Evolutionary conservation across 2,888 invertebrate genomes (phyloP).

Genomic region (Craniophora ligustri): DNA sequence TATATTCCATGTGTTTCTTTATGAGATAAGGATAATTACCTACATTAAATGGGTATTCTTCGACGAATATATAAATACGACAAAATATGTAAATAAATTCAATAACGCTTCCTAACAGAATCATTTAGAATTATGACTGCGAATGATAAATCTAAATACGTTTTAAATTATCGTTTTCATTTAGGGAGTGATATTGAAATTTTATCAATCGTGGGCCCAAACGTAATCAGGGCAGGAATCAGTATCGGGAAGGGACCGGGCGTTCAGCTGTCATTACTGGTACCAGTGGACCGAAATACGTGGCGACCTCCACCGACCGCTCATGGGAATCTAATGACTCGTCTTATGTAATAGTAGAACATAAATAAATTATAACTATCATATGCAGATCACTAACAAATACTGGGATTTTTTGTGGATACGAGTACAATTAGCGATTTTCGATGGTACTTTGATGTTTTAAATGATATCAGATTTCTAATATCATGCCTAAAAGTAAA

Average conservation of each 20-base stretch:
- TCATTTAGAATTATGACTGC: constrained; percentile 29
- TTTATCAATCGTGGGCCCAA: constrained; percentile 50
- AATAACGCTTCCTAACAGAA: constrained; percentile 17
- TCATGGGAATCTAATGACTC: constrained; percentile 58
- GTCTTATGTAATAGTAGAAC: too few relatives aligned
- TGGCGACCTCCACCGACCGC: too few relatives aligned
- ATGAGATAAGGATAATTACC: not conserved
- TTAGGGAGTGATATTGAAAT: constrained; percentile 47
- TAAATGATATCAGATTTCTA: too few relatives aligned
- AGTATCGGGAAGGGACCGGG: constrained; percentile 42
- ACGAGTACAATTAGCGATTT: too few relatives aligned
- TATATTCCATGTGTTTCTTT: constrained; percentile 7
- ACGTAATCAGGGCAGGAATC: constrained; percentile 54
- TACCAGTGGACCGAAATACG: constrained; percentile 48
- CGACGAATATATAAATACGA: not conserved
- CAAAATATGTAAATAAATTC: constrained; percentile 6
- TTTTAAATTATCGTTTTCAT: constrained; percentile 54
- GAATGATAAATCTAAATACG: constrained; percentile 47
- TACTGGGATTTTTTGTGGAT: too few relatives aligned
- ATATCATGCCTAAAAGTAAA: too few relatives aligned
- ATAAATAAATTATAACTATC: too few relatives aligned
- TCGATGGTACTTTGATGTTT: too few relatives aligned
- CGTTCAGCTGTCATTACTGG: constrained; percentile 44
- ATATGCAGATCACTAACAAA: too few relatives aligned
- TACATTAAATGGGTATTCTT: not conserved